Evolutionary conservation across 2,888 invertebrate genomes (phyloP), one percentile per base, ranked within the genome.

Genomic region (Melipona beecheii): DNA sequence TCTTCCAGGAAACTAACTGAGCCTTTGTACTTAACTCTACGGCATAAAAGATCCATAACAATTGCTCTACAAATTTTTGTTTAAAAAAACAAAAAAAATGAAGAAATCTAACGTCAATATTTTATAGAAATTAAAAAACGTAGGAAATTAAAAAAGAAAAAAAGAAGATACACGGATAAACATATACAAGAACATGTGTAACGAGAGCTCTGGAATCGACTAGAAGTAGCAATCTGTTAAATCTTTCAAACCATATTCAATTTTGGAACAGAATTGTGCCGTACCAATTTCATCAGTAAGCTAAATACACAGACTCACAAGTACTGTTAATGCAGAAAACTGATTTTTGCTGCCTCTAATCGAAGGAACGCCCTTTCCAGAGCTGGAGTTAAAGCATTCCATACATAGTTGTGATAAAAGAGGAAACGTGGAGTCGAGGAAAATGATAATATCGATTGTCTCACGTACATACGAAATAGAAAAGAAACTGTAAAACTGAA

Each of bases 401-500:
- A 31, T 69, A 56, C 58, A 52, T 31, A 58, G 74, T 88, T 81
- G 78, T 81, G 76, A 87, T 84, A 84, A 68, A 54, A 27, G 58
- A 60, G n/a, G 50, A 52, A 2, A 15, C 24, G 19, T 52, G 68
- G 36, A 64, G 17, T 54, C 60, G 58, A 24, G 66, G 66, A 43
- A 56, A 62, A 60, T 66, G 75, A 77, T 77, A 79, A 79, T 84
- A 84, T 78, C 62, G 79, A 65, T 81, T 75, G 80, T 73, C 64
- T 70, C 52, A 64, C 75, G 49, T 21, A 68, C 65, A 27, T 27
- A 73, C 50, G 36, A 69, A 86, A 71, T 60, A 52, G 27, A 21
- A 69, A 71, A 52, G 64, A 21, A 36, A 56, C 9, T 43, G 9
- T 11, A 43, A 27, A 31, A n/a, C 19, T 27, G 15, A 36, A 13